Evolutionary conservation across 2,797 vertebrate genomes (phyloP), one percentile per base, ranked within the genome.

Genomic region (Pelobates cultripes): DNA sequence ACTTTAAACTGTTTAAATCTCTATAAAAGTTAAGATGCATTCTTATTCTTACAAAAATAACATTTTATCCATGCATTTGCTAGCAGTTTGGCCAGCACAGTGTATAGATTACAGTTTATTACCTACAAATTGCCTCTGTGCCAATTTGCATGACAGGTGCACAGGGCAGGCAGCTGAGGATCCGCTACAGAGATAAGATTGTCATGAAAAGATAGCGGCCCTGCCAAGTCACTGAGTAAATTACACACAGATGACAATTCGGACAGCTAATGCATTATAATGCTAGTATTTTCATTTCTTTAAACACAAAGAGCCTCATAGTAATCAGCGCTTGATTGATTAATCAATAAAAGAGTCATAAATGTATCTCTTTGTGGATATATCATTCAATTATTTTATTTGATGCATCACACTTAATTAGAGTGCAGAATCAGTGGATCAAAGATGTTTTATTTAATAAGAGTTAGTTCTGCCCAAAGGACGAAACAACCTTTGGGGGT

Each of bases 141-240:
- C 47, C 47, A 51, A 51, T 51, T 51, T 51, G 47, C 47, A 51
- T 51, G 47, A 51, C 47, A 51, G 47, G 47, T 51, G 47, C 47
- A 51, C 47, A 3, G 47, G 47, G 10, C 10, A 10, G 53, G 72
- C 77, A 84, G 82, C 82, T 84, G 82, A 79, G 9, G 66, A 44
- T 4, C 44, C 43, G 57, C 43, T 51, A 83, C 81, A 83, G 63
- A 83, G 76, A 60, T 75, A 12, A 69, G 81, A 74, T 74, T 83
- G 81, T 83, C 90, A 92, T 93, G 90, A 90, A 89, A 78, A 63
- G 40, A 15, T 51, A 67, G 14, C 7, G 64, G 85, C 88, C 87
- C 86, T 92, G 92, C 93, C 93, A 94, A 93, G 87, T 78, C 78
- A 87, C 88, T 86, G 87, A 91, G 90, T 91, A 91, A 92, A 94